phyloP scores from a whole-genome alignment of 2,797 vertebrate genomes.

The Tapirus indicus region DNA sequence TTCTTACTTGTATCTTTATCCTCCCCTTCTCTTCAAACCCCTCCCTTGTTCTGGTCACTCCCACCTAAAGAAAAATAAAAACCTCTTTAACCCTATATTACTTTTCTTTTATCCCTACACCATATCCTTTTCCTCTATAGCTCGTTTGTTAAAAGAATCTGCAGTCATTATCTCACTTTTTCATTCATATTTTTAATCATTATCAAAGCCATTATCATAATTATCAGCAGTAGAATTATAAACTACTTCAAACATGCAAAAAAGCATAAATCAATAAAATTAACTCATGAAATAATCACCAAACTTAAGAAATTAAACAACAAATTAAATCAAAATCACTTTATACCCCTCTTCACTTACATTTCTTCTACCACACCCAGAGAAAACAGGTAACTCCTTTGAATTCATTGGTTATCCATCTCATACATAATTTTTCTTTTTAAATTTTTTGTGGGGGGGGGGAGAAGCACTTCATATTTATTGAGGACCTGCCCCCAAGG shows the following conservation, averaged over 20 bases:
- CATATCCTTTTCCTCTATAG: not conserved
- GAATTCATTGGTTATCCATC: not conserved
- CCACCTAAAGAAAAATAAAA: not conserved
- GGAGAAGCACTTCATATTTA: conserved; percentile 73
- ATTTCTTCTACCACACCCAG: not conserved
- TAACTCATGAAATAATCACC: not conserved
- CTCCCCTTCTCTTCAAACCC: not conserved
- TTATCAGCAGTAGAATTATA: not conserved
- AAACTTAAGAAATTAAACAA: not conserved
- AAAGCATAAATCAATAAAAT: not conserved
- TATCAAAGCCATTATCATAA: not conserved
- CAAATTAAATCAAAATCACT: not conserved
- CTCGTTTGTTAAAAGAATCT: not conserved
- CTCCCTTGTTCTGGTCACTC: not conserved
- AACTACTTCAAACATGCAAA: not conserved
- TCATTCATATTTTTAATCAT: not conserved
- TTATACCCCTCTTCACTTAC: not conserved
- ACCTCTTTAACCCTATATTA: not conserved
- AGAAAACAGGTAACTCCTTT: not conserved
- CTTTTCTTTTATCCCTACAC: not conserved
- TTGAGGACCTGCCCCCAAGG: conserved; percentile 73
- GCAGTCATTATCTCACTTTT: not conserved
- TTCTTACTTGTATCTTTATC: not conserved
- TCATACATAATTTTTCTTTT: not conserved
- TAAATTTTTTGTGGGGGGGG: not conserved